Evolutionary conservation across 2,797 vertebrate genomes (phyloP), one percentile per base, ranked within the genome.

Genomic region (Allobates femoralis): DNA sequence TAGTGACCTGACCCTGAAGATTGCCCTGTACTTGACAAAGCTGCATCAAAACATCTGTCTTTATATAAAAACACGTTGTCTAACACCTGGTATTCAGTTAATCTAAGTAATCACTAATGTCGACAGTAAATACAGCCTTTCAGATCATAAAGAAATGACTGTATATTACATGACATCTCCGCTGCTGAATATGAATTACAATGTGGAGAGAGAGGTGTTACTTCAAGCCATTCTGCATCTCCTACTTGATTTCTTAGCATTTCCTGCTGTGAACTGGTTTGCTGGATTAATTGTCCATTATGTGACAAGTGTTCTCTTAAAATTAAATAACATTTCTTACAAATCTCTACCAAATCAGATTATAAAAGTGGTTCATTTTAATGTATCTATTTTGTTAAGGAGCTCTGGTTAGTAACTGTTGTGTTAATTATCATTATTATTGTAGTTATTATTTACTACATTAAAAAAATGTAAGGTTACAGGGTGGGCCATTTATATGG

Each of bases 51-150:
- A 32, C 18, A 19, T 32, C 18, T 69, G 34, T 21, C 19, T 69
- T 69, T 37, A 23, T 37, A 21, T 37, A 19, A 32, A 18, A 37
- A n/a, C 66, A 23, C 6, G 37, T 37, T 69, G 8, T 69, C 66
- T 21, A 21, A 4, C 8, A 69, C 66, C 66, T 69, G 8, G 66
- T 69, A 37, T 69, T 69, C 66, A 69, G 37, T 69, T 37, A 69
- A 69, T 69, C 66, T 69, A 32, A 37, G 66, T 69, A 69, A 69
- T 69, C 66, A 69, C 66, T 21, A 69, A 32, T 37, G 19, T 32
- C 18, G 32, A 32, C 66, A 69, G 66, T 19, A 34, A 69, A 11
- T 7, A 32, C 64, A 37, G 18, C 66, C 32, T 60, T 37, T 69
- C 66, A 34, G 19, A 8, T 69, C 30, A 69, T 3, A 37, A 11